Base-by-base conservation (phyloP, 2,113 vertebrate species). In the Aphyosemion australe region DNA sequence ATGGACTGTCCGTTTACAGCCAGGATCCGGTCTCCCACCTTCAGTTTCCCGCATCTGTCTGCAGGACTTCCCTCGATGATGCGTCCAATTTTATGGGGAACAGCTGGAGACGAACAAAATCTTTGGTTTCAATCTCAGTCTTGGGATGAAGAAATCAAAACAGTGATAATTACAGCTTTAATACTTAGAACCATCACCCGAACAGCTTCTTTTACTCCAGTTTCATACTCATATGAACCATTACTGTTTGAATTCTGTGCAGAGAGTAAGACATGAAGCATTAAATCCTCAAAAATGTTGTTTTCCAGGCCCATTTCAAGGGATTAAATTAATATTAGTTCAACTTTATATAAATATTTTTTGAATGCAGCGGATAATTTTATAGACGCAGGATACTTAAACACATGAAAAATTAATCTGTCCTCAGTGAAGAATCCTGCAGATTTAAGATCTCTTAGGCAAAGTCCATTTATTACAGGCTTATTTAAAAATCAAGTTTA, bases 1-100 rank as follows among this genome's bases (percentile, higher is more conserved):
- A 99, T 99, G 65, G 96, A 98, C 91, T 99, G 97, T 89, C 95
- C 93, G 41, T 99, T 99, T 87, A 99, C 97, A 32, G 97, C 97
- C 93, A 99, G 93, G 89, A 99, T 99, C 84, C 97, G 95, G 92
- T 99, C 97, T 74, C 97, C 97, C 56, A 99, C 97, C 90, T 99
- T 99, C 59, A 99, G 93, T 85, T 97, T 97, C 66, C 94, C 94
- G 81, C 97, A 98, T 86, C 96, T 95, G 90, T 99, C 96, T 0
- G 97, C 97, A 12, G 97, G 97, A 66, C 97, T 99, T 82, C 96
- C 96, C 84, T 99, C 96, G 71, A 99, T 98, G 89, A 99, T 99
- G 61, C 97, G 93, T 37, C 97, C 97, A 26, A 99, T 99, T 94
- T 99, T 99, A 91, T 99, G 97, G 74, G 97, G 97, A 88, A 99